Evolutionary conservation across 1,140 invertebrate species (phyloP), one percentile per base, ranked within the genome.

Genomic region (Aphis craccivora): DNA sequence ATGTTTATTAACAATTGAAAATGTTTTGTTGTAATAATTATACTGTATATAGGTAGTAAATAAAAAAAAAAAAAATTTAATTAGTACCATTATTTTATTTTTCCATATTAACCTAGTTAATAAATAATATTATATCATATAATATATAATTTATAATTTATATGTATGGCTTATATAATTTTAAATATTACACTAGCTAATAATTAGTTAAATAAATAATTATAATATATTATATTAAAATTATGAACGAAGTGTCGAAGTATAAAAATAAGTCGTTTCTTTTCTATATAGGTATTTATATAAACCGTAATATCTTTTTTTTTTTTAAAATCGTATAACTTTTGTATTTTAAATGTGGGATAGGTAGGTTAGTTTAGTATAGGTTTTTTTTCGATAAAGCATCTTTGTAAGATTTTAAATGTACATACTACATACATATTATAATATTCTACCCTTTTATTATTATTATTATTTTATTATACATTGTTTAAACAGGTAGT

Each of bases 11-110:
- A 35, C 4, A 76, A n/a, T 14, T 76, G 60, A n/a, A 76, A n/a
- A 76, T 76, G 60, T 76, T 76, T 76, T 76, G 30, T 76, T n/a
- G 30, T 76, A n/a, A 76, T 76, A 76, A 76, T 76, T 76, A 76
- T 76, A 76, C 5, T n/a, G 11, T 76, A 18, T n/a, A 18, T 2
- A 40, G 3, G 37, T 40, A 40, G 30, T 67, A 14, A n/a, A n/a
- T 30, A 11, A 60, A 67, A 67, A 67, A 60, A 67, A 67, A 67
- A 67, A 67, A 67, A 67, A 14, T n/a, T 67, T 67, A 67, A 67
- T 67, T 4, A 67, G 25, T 67, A 67, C 55, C 25, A 30, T 67
- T n/a, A n/a, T n/a, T n/a, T 14, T n/a, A 67, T 76, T 76, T 60
- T 76, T 76, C 60, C 14, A 76, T 11, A n/a, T n/a, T n/a, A 5